Percentiles rank a stretch among this genome's conserved stretches.
Conservation (phyloP, 2,113 vertebrate genomes). For the Mobula hypostoma region DNA sequence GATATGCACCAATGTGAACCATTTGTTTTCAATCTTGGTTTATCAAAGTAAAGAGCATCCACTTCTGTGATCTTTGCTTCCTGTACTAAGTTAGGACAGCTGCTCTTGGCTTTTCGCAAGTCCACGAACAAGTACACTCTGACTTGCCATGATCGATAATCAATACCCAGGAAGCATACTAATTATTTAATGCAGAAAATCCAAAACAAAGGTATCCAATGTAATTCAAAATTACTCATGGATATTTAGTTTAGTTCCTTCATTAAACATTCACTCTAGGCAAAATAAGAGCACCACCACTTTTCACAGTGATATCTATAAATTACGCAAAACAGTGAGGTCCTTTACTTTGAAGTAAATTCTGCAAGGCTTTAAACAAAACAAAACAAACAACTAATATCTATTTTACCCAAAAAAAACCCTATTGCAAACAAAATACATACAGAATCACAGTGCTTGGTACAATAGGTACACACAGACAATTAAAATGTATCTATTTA, state of each 20-base stretch:
- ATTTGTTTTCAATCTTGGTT: background rate
- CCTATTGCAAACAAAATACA: background rate
- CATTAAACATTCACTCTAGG: background rate
- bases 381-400: background rate
- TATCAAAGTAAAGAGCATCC: background rate
- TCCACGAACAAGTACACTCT: background rate
- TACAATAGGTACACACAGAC: background rate
- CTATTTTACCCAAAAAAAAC: background rate
- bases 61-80: background rate
- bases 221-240: constrained; percentile 1
- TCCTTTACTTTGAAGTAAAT: background rate
- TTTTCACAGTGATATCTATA: background rate
- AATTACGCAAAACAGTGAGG: background rate
- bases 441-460: background rate
- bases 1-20: background rate
- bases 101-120: background rate
- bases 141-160: background rate
- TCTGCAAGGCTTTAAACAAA: background rate
- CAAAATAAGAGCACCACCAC: background rate
- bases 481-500: background rate
- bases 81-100: background rate
- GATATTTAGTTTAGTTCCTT: background rate
- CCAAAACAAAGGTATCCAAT: background rate
- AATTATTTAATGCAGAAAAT: background rate
- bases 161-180: background rate